Evolutionary conservation across 2,113 vertebrate species (phyloP), one percentile per base, ranked within the genome.

Genomic region (Neoarius graeffei): DNA sequence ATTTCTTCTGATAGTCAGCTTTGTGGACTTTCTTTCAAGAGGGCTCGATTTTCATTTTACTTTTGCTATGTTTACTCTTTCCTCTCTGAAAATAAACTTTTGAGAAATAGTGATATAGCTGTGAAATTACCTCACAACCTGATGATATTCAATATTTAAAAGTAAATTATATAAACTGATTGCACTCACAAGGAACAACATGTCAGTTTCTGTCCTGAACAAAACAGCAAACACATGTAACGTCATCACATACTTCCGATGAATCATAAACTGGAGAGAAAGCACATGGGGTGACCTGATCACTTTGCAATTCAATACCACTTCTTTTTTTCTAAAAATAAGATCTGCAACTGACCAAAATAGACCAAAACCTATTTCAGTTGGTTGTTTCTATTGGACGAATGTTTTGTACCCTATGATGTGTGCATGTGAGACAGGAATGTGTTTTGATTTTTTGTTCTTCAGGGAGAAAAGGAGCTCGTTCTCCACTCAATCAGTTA

Each of bases 351-450:
- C 81, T 73, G 94, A 94, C 94, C 91, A 88, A 95, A 96, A 96
- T 95, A 96, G 95, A 91, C 56, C 87, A 84, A 91, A 86, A 90
- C 92, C 94, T 96, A 95, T 95, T 96, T 95, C 92, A 90, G 93
- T 91, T 89, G 86, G 62, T 88, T 94, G 93, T 95, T 95, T 94
- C 93, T 94, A 90, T 95, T 95, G 95, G 95, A 95, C 77, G 56
- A 87, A 69, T 89, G 86, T 85, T 86, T 66, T 86, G 66, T n/a
- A 14, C 88, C 92, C 89, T 91, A 89, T 62, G 30, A 91, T 89
- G 90, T 66, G 89, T 89, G 91, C 86, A 90, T 87, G 90, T 84
- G 56, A 84, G 77, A 27, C 77, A 83, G 67, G 84, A 90, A 90
- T 77, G 88, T 69, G n/a, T 62, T 91, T 90, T 85, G 81, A 89